Percentiles rank a stretch among this genome's conserved stretches.
phyloP scores from a whole-genome alignment of 2,888 invertebrate species.

The Mactromeris polynyma region DNA sequence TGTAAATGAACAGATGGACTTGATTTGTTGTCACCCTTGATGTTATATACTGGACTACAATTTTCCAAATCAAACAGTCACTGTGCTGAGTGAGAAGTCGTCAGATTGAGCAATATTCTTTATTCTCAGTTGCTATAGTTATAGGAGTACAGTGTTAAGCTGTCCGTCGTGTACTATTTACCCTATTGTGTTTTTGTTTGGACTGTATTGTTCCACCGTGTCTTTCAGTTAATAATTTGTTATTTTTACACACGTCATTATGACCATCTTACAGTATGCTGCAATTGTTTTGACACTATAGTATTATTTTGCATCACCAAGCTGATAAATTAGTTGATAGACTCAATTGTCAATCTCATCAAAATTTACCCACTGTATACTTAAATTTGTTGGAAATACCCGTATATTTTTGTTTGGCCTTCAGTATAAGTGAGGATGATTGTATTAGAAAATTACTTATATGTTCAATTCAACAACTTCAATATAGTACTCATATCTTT shows the following conservation, averaged over 20 bases:
- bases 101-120: no score
- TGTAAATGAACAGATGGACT: no score
- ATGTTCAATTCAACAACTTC: background rate
- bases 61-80: no score
- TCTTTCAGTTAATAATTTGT: conserved; percentile 1
- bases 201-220: background rate
- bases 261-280: background rate
- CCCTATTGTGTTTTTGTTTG: conserved; percentile 9
- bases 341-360: background rate
- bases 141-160: no score
- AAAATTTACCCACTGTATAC: background rate
- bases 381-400: background rate
- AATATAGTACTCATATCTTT: background rate
- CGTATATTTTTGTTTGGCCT: background rate
- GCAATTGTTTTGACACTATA: background rate
- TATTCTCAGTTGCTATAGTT: no score
- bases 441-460: background rate
- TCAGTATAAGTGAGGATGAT: background rate
- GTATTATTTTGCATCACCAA: conserved; percentile 7
- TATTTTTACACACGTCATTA: background rate
- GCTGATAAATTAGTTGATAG: background rate
- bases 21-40: no score
- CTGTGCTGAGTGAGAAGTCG: no score
- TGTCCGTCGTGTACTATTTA: background rate
- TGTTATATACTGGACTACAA: no score